Percentiles rank a stretch among this genome's conserved stretches.
Evolutionary conservation across 2,113 vertebrate genomes (phyloP).

Genomic region (Podarcis cretensis): DNA sequence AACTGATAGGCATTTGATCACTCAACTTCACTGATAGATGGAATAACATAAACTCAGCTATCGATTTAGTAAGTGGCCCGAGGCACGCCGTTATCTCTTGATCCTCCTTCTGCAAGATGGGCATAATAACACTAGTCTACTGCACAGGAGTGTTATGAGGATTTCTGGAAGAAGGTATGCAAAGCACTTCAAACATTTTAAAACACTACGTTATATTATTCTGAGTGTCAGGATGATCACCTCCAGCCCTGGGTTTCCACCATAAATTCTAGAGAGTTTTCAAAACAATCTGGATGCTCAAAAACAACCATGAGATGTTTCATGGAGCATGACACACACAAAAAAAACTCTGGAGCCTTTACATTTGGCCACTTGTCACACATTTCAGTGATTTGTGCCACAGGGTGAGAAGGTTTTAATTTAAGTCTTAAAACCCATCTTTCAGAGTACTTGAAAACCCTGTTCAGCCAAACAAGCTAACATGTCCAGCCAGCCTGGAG

Average conservation of each 20-base stretch:
- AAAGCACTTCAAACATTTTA: background rate
- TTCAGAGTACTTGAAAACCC: slow-evolving; percentile 5
- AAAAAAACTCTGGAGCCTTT: slow-evolving; percentile 17
- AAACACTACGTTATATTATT: background rate
- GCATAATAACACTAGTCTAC: background rate
- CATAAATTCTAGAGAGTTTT: slow-evolving; percentile 4
- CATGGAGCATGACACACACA: slow-evolving; percentile 13
- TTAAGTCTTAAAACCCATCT: background rate
- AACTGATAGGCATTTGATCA: background rate
- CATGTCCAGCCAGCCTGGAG: background rate
- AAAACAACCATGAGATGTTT: slow-evolving; percentile 5
- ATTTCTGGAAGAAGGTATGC: background rate
- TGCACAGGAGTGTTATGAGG: background rate
- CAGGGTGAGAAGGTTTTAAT: slow-evolving; percentile 11
- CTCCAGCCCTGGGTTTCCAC: background rate
- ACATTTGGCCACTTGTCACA: slow-evolving; percentile 23
- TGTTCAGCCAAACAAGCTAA: background rate
- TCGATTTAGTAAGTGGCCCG: background rate
- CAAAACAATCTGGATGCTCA: background rate
- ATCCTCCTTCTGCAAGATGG: background rate
- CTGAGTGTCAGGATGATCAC: background rate
- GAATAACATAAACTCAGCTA: background rate
- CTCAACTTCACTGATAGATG: background rate
- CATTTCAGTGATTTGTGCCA: slow-evolving; percentile 33
- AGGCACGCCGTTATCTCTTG: background rate